These are phyloP conservation scores for Mythimna lalbum DNA, from an alignment of 2,888 invertebrate species.

Conservation along the genomic window DNA sequence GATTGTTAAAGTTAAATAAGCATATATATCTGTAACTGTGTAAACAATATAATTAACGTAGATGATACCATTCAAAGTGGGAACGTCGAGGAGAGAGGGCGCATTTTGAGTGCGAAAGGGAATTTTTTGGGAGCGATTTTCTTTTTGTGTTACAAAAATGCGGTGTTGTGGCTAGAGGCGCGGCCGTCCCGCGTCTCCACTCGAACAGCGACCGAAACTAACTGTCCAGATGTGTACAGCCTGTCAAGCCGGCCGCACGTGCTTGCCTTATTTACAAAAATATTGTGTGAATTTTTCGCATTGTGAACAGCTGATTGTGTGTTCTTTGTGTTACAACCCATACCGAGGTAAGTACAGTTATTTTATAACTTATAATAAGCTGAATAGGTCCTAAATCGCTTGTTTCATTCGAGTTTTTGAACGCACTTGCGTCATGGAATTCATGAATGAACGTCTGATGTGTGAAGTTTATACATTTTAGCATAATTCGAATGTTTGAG, in stretches of 20 bases:
- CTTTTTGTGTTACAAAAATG: slow-evolving; percentile 78
- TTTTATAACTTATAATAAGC: slow-evolving; percentile 50
- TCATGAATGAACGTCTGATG: slow-evolving; percentile 61
- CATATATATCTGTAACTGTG: slow-evolving; percentile 63
- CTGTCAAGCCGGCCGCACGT: slow-evolving; percentile 71
- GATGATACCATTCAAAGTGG: slow-evolving; percentile 74
- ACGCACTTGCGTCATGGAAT: slow-evolving; percentile 62
- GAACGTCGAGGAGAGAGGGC: slow-evolving; percentile 73
- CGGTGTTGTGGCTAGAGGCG: slow-evolving; percentile 82
- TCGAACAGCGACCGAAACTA: slow-evolving; percentile 66
- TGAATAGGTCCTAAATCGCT: slow-evolving; percentile 34
- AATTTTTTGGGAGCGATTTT: slow-evolving; percentile 62
- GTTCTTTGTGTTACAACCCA: slow-evolving; percentile 59
- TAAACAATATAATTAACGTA: slow-evolving; percentile 69
- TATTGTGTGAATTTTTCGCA: slow-evolving; percentile 61
- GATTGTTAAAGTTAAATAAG: slow-evolving; percentile 57
- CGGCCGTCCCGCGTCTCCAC: slow-evolving; percentile 79
- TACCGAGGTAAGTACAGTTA: slow-evolving; percentile 56
- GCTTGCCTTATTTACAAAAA: slow-evolving; percentile 64
- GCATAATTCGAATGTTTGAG: slow-evolving; percentile 54
- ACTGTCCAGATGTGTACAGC: slow-evolving; percentile 74
- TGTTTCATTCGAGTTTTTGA: slow-evolving; percentile 54
- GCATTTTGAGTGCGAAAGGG: slow-evolving; percentile 65
- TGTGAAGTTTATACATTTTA: slow-evolving; percentile 52
- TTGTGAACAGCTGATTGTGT: slow-evolving; percentile 73